Conservation (phyloP, 2,797 vertebrate genomes). For the Coreius guichenoti region DNA sequence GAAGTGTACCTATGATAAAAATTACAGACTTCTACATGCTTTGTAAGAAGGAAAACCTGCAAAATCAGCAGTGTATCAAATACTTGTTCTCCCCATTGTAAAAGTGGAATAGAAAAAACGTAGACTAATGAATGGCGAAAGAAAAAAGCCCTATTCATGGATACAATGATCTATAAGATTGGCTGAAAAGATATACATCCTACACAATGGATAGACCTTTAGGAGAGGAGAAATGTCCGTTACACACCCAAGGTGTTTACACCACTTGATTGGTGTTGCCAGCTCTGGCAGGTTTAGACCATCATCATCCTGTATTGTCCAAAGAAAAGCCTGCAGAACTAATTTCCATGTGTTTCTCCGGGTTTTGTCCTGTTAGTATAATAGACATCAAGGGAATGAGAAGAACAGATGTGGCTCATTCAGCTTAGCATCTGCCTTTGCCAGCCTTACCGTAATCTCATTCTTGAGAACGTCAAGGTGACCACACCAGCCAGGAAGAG, state of each 20-base stretch:
- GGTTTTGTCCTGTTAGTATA: conserved; percentile 70
- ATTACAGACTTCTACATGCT: too few relatives aligned
- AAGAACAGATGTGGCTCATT: conserved; percentile 76
- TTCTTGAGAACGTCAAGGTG: conserved; percentile 25
- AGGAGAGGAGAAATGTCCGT: conserved; percentile 7
- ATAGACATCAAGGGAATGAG: conserved; percentile 70
- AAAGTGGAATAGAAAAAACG: not conserved
- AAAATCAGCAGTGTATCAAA: too few relatives aligned
- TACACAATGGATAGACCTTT: conserved; percentile 54
- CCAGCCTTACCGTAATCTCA: conserved; percentile 26
- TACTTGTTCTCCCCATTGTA: too few relatives aligned
- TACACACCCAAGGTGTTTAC: conserved; percentile 30
- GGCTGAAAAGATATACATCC: not conserved
- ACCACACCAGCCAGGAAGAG: conserved; percentile 51
- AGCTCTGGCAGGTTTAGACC: conserved; percentile 17
- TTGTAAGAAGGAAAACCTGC: too few relatives aligned
- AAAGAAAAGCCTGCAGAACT: conserved; percentile 54
- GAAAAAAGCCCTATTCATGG: conserved; percentile 21
- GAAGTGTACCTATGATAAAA: too few relatives aligned
- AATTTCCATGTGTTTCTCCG: conserved; percentile 70
- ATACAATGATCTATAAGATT: conserved; percentile 31
- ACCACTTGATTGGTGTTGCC: conserved; percentile 21
- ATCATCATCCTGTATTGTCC: conserved; percentile 67
- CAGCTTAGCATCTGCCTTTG: conserved; percentile 59
- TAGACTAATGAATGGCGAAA: conserved; percentile 2